phyloP scores from a whole-genome alignment of 2,888 invertebrate species.

The Empis stercorea region DNA sequence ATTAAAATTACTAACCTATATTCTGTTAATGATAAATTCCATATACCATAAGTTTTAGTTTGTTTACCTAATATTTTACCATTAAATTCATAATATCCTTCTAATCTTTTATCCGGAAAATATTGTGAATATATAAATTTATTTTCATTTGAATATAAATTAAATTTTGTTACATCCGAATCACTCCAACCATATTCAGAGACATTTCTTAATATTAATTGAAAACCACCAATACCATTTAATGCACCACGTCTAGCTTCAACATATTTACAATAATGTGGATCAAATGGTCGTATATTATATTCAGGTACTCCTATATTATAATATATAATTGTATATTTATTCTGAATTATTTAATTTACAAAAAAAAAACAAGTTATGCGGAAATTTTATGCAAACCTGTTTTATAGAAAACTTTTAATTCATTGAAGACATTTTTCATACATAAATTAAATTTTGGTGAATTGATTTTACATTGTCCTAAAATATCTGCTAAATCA shows the following conservation, averaged over 20 bases:
- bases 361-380: not conserved
- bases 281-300: slow-evolving; percentile 63
- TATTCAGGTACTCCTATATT: slow-evolving; percentile 60
- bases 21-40: slow-evolving; percentile 63
- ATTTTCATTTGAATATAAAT: slow-evolving; percentile 50
- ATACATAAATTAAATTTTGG: slow-evolving; percentile 59
- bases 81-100: slow-evolving; percentile 53
- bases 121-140: slow-evolving; percentile 64
- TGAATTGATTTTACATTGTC: slow-evolving; percentile 47
- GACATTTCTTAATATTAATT: slow-evolving; percentile 56
- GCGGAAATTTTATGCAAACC: slow-evolving; percentile 37
- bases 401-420: slow-evolving; percentile 56
- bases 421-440: slow-evolving; percentile 54
- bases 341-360: not conserved
- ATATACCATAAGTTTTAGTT: slow-evolving; percentile 51
- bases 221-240: slow-evolving; percentile 52
- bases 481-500: slow-evolving; percentile 6
- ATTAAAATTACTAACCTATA: slow-evolving; percentile 33
- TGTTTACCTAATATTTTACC: slow-evolving; percentile 49
- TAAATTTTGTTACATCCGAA: slow-evolving; percentile 64
- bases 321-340: too few relatives aligned
- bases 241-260: slow-evolving; percentile 48
- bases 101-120: slow-evolving; percentile 66
- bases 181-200: slow-evolving; percentile 64
- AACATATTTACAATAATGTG: slow-evolving; percentile 57